Evolutionary conservation across 2,888 invertebrate species (phyloP).

Genomic region (Apodemia hepburni): DNA sequence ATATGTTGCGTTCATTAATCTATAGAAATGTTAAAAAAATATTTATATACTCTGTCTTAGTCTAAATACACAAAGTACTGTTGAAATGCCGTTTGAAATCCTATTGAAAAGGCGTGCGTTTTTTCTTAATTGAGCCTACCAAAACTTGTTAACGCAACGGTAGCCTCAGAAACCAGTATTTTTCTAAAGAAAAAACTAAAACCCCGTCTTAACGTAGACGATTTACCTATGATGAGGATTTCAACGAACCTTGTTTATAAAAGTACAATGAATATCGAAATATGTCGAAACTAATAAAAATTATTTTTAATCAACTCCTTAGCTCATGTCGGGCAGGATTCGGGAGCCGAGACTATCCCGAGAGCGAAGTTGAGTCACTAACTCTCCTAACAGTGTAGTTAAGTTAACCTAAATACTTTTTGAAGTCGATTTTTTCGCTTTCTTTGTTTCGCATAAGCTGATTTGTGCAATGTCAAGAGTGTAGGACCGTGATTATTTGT

Average conservation of each 20-base stretch:
- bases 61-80: not conserved
- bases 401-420: not conserved
- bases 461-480: slow-evolving; percentile 58
- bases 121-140: not conserved
- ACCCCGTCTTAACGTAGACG: no score
- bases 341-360: not conserved
- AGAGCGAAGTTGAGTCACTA: no score
- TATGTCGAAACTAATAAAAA: no score
- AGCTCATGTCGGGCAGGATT: no score
- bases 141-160: not conserved
- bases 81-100: not conserved
- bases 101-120: not conserved
- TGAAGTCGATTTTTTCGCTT: slow-evolving; percentile 14
- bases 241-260: no score
- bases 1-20: not conserved
- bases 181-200: no score
- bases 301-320: no score
- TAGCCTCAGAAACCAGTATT: not conserved
- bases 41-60: not conserved
- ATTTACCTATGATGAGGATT: no score
- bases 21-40: not conserved
- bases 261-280: no score
- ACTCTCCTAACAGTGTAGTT: no score
- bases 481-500: slow-evolving; percentile 60
- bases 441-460: slow-evolving; percentile 62